Evolutionary conservation across 2,113 vertebrate species (phyloP).

Genomic region (Gymnobelideus leadbeateri): DNA sequence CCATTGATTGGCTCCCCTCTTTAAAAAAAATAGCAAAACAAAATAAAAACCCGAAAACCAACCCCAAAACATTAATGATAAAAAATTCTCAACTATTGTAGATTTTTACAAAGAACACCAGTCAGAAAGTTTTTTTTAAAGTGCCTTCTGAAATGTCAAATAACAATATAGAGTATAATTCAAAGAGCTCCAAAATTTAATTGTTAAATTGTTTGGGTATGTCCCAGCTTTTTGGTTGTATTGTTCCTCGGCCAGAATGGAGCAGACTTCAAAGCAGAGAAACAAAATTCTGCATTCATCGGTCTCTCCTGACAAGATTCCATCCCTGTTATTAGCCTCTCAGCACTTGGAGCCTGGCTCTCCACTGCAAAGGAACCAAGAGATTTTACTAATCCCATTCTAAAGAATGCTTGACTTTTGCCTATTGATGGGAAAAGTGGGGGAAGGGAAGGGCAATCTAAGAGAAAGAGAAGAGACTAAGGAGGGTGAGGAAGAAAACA

Average conservation of each 20-base stretch:
- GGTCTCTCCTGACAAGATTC: conserved; percentile 87
- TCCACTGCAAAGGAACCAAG: conserved; percentile 83
- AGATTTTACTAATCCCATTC: conserved; percentile 87
- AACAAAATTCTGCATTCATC: conserved; percentile 85
- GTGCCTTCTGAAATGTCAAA: conserved; percentile 53
- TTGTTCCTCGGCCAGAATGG: conserved; percentile 86
- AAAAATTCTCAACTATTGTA: background rate
- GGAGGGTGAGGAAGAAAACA: conserved; percentile 29
- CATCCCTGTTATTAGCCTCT: conserved; percentile 88
- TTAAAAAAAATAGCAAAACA: background rate
- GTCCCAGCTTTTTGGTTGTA: conserved; percentile 78
- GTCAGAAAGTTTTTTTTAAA: conserved; percentile 39
- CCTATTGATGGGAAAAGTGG: conserved; percentile 84
- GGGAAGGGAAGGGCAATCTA: conserved; percentile 64
- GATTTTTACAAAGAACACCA: background rate
- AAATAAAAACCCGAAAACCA: background rate
- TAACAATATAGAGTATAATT: conserved; percentile 67
- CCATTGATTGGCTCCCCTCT: background rate
- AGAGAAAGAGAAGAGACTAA: conserved; percentile 20
- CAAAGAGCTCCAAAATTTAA: conserved; percentile 74
- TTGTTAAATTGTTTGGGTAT: conserved; percentile 70
- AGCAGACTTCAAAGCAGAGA: conserved; percentile 86
- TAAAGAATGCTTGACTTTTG: conserved; percentile 87
- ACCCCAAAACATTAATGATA: background rate
- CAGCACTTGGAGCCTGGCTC: conserved; percentile 83